Evolutionary conservation across 53 echinoderm and acorn worm species (phyloP).

Genomic region (Temnopleurus reevesii): DNA sequence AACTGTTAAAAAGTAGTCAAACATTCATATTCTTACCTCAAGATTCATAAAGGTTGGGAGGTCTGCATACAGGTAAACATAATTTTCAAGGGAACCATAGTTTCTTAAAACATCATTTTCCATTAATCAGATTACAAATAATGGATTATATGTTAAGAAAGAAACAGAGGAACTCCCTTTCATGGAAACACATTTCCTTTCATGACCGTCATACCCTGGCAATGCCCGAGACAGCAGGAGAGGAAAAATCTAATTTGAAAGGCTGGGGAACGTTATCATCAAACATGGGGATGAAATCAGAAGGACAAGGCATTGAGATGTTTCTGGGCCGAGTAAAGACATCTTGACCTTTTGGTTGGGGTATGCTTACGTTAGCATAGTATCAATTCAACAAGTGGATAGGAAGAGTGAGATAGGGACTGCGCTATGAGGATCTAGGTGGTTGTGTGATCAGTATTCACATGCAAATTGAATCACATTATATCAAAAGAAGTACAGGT

Average conservation of each 20-base stretch:
- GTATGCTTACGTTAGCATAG: slow-evolving; percentile 37
- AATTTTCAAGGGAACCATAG: too few relatives aligned
- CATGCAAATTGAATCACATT: neutral
- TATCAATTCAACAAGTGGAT: slow-evolving; percentile 34
- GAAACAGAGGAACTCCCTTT: too few relatives aligned
- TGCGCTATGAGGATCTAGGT: neutral
- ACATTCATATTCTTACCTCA: too few relatives aligned
- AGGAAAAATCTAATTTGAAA: slow-evolving; percentile 20
- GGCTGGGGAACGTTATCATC: neutral
- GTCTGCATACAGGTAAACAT: too few relatives aligned
- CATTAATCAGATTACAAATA: too few relatives aligned
- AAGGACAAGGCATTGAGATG: slow-evolving; percentile 30
- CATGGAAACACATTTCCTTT: too few relatives aligned
- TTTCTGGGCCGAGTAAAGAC: slow-evolving; percentile 43
- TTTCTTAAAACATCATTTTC: too few relatives aligned
- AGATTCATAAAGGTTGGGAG: too few relatives aligned
- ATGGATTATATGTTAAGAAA: too few relatives aligned
- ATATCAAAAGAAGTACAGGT: neutral
- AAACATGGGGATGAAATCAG: slow-evolving; percentile 41
- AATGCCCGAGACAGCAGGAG: neutral
- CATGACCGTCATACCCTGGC: too few relatives aligned
- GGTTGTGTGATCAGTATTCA: neutral
- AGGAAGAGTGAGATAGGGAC: neutral
- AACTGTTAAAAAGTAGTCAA: too few relatives aligned
- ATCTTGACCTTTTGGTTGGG: slow-evolving; percentile 33